These are phyloP conservation scores for Charaxes varanes DNA, from an alignment of 1,140 invertebrate species.

Conservation along the genomic window DNA sequence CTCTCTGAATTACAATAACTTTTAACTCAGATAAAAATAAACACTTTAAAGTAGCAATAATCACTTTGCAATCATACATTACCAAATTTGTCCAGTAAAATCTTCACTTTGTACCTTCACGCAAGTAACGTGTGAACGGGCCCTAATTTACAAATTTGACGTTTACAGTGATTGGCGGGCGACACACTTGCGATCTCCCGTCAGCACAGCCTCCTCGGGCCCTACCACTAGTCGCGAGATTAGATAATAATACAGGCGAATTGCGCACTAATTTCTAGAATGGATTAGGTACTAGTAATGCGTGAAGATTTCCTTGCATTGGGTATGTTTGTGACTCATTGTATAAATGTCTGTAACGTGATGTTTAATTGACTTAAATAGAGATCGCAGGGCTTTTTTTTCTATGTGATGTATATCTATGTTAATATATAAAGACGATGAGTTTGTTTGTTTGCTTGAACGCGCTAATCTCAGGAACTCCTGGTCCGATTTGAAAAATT, in stretches of 20 bases:
- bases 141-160: constrained; percentile 14
- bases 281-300: constrained; percentile 7
- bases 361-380: background rate
- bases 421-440: too few species aligned
- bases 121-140: constrained; percentile 15
- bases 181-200: constrained; percentile 50
- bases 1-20: too few species aligned
- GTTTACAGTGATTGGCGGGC: constrained; percentile 25
- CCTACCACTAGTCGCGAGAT: constrained; percentile 35
- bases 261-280: constrained; percentile 8
- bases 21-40: too few species aligned
- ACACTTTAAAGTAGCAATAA: too few species aligned
- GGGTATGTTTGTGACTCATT: constrained; percentile 3
- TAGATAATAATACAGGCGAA: constrained; percentile 18
- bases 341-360: background rate
- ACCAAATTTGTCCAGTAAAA: too few species aligned
- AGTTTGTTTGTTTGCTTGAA: too few species aligned
- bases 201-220: constrained; percentile 29
- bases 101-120: too few species aligned
- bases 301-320: constrained; percentile 1
- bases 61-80: too few species aligned
- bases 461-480: too few species aligned
- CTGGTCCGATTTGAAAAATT: too few species aligned
- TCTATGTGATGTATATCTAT: too few species aligned
- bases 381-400: background rate